A percentile compares a stretch with the other conserved stretches of the same genome.
phyloP scores from a whole-genome alignment of 2,113 vertebrate species.

The Girardinichthys multiradiatus region DNA sequence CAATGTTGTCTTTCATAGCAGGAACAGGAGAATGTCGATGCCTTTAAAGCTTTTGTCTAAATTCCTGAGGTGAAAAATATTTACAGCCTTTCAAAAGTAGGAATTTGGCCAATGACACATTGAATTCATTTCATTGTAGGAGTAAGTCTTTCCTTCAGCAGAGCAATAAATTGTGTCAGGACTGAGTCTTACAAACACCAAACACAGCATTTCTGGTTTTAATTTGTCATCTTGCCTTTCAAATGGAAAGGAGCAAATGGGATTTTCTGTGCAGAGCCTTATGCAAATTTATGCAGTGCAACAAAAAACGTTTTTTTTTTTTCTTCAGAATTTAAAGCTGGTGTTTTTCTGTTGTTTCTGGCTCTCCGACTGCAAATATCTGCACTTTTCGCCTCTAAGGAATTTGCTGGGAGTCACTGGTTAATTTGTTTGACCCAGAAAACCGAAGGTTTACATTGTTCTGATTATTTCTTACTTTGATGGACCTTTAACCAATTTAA shows the following conservation, averaged over 20 bases:
- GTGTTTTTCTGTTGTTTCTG: neutral
- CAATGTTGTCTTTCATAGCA: neutral
- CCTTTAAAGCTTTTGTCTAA: constrained; percentile 6
- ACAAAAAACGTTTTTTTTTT: neutral
- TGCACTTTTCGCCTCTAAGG: neutral
- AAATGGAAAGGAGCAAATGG: neutral
- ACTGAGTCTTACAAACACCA: neutral
- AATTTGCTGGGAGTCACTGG: too few relatives aligned
- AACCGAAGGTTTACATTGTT: neutral
- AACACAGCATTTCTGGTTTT: neutral
- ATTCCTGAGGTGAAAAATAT: constrained; percentile 16
- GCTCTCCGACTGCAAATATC: neutral
- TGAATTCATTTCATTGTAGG: neutral
- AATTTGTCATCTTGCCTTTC: neutral
- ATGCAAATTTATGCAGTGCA: neutral
- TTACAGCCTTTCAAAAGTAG: neutral
- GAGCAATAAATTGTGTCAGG: constrained; percentile 16
- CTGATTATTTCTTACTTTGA: neutral
- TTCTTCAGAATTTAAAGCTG: neutral
- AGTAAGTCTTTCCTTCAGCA: constrained; percentile 8
- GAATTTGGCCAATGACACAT: constrained; percentile 1
- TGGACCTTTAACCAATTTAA: too few relatives aligned
- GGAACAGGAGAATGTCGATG: neutral
- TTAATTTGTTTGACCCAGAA: too few relatives aligned
- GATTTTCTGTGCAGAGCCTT: neutral